phyloP scores from a whole-genome alignment of 2,113 vertebrate species.

The Rynchops niger region DNA sequence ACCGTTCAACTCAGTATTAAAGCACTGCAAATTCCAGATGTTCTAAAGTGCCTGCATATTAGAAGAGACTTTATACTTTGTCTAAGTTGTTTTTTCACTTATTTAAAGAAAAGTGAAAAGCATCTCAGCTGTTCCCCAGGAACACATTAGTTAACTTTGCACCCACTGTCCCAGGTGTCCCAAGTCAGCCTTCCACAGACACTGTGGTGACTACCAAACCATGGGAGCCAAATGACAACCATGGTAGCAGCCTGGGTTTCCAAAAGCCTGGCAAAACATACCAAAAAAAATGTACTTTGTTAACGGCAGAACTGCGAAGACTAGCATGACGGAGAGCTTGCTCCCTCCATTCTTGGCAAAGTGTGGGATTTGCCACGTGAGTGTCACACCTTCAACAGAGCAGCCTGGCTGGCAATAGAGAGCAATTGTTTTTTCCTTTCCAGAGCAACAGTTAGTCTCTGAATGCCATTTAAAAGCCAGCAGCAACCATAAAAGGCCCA shows the following conservation, averaged over 20 bases:
- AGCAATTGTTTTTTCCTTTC: background rate
- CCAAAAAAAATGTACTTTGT: background rate
- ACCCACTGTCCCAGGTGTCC: background rate
- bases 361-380: background rate
- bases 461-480: background rate
- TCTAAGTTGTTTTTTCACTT: background rate
- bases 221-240: background rate
- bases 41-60: rapidly evolving
- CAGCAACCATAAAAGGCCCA: background rate
- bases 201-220: background rate
- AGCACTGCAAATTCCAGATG: background rate
- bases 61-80: background rate
- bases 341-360: background rate
- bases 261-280: background rate
- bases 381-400: background rate
- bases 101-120: background rate
- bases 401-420: background rate
- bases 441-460: background rate
- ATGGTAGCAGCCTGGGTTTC: background rate
- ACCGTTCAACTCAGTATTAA: background rate
- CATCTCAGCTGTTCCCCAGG: background rate
- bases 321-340: background rate
- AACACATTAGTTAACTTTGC: background rate
- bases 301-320: background rate
- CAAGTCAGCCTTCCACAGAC: background rate